Percentiles rank a stretch among this genome's conserved stretches.
Evolutionary conservation across 2,113 vertebrate genomes (phyloP).

Genomic region (Passer montanus): DNA sequence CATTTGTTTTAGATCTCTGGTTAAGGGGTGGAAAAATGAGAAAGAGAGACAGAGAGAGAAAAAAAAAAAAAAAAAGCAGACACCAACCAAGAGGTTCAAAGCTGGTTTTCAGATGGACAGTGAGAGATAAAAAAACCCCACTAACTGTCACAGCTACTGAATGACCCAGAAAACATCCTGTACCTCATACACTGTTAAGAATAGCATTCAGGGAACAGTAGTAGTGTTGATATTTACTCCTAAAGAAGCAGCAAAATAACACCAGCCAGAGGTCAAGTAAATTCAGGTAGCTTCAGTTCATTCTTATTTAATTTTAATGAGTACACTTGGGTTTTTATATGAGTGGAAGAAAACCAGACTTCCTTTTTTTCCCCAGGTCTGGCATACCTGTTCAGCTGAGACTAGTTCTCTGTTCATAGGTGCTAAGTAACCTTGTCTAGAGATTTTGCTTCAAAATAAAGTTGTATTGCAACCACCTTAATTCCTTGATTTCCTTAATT

Average conservation of each 20-base stretch:
- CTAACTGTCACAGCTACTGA: constrained; percentile 32
- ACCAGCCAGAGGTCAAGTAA: background rate
- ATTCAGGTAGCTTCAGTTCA: background rate
- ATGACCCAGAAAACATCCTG: constrained; percentile 13
- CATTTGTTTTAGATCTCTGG: constrained; percentile 42
- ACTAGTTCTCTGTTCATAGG: background rate
- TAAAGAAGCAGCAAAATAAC: background rate
- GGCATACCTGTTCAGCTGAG: background rate
- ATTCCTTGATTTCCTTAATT: background rate
- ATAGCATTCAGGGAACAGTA: background rate
- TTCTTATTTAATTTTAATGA: background rate
- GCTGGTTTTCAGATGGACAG: constrained; percentile 40
- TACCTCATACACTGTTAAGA: background rate
- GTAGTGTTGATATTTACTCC: background rate
- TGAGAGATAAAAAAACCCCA: constrained; percentile 49
- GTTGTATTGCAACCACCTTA: background rate
- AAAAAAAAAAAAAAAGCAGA: rapidly evolving
- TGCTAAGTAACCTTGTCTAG: background rate
- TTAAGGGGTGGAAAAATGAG: background rate
- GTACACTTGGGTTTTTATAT: background rate
- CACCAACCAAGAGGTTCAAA: background rate
- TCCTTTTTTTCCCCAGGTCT: background rate
- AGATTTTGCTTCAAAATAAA: constrained; percentile 17
- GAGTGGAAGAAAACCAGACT: background rate
- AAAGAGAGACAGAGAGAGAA: background rate